Base-by-base conservation (phyloP, 2,888 invertebrate species). In the Baronia brevicornis region DNA sequence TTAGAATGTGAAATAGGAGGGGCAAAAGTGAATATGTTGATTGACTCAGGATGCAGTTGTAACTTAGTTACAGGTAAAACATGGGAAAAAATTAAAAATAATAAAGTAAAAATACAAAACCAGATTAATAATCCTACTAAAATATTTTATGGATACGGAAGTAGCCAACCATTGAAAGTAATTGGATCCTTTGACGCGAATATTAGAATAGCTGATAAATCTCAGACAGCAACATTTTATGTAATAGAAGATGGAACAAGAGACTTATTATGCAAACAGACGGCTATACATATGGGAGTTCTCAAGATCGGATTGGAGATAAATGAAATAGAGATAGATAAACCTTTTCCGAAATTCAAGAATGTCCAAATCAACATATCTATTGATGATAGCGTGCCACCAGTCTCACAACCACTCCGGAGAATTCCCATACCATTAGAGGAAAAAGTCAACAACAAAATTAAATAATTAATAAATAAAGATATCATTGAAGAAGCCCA, bases 401-500 rank as follows among this genome's bases (percentile, higher is more conserved):
- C 42, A 4, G 37, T 41, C 5, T 14, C 15, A 2, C 43, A 43
- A 18, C 37, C 37, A 5, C 26, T 25, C 5, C 11, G 43, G 10
- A 21, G 37, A 20, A 33, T 37, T 12, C 36, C 39, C 2, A 41
- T 41, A 11, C 37, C 38, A 3, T 19, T 13, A 11, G 28, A 32
- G 14, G 35, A 37, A 6, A 48, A 47, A 26, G 8, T 46, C 5
- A 28, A 39, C 2, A 25, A 20, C 2, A 48, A 49, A 38, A 40
- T 46, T 1, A n/a, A 45, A 5, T 44, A 46, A 20, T 15, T 51
- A 5, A 5, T 44, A 1, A 13, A 47, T 0, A 11, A 3, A 1
- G 48, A 51, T 11, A 51, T 51, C 4, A 50, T 51, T n/a, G 48
- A 51, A 28, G 33, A 34, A 12, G 47, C 49, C 0, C n/a, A 34